Percentiles rank a stretch among this genome's conserved stretches.
Evolutionary conservation across 2,797 vertebrate genomes (phyloP).

Genomic region (Tarsius wallacei): DNA sequence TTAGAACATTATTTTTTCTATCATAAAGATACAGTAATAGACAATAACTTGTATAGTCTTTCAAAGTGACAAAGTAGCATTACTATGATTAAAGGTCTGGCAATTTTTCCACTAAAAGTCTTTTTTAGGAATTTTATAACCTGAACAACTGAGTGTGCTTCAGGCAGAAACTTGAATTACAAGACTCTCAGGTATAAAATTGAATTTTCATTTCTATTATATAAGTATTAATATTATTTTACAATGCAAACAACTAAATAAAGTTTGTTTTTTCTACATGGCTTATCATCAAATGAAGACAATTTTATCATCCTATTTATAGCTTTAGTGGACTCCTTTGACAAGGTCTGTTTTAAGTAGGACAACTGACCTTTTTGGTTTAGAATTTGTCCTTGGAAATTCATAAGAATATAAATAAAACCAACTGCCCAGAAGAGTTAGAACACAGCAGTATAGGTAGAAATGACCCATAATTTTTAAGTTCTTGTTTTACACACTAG

Average conservation of each 20-base stretch:
- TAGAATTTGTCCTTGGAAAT: background rate
- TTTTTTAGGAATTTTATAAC: conserved; percentile 65
- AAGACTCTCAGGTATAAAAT: conserved; percentile 50
- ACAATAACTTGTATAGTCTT: background rate
- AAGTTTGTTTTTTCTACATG: background rate
- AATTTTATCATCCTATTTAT: conserved; percentile 25
- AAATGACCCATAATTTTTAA: conserved; percentile 39
- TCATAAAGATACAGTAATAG: background rate
- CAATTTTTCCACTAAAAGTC: conserved; percentile 7
- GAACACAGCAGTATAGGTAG: background rate
- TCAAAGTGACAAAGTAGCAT: conserved; percentile 23
- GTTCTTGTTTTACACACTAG: background rate
- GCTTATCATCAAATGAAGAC: background rate
- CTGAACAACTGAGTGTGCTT: conserved; percentile 44
- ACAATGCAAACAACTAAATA: conserved; percentile 34
- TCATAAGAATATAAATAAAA: conserved; percentile 25
- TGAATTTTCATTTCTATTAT: conserved; percentile 18
- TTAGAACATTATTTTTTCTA: conserved; percentile 6
- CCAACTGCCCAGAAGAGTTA: background rate
- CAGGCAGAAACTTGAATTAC: conserved; percentile 50
- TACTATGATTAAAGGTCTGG: conserved; percentile 13
- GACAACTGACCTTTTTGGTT: background rate
- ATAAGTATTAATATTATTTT: conserved; percentile 41
- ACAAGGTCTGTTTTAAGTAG: conserved; percentile 36
- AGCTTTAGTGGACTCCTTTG: conserved; percentile 47